A percentile compares a stretch with the other conserved stretches of the same genome.
Conservation (phyloP, 2,113 vertebrate genomes). For the Tylochromis polylepis region DNA sequence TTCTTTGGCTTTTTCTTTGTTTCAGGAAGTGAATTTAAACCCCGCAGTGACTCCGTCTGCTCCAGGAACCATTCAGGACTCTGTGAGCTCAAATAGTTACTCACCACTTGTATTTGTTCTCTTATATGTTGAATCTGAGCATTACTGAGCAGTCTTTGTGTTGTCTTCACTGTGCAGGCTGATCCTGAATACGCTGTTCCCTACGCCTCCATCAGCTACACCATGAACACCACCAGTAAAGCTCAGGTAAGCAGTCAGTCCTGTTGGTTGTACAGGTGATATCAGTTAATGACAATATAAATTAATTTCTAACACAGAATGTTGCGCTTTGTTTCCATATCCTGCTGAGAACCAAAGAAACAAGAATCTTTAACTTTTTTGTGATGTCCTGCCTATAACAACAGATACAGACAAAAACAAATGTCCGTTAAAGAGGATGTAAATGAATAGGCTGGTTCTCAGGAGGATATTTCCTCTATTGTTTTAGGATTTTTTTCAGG, state of each 20-base stretch:
- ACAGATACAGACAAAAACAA: too few species aligned
- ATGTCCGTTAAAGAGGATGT: too few species aligned
- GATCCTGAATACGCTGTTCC: background rate
- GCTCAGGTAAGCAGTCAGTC: accelerated
- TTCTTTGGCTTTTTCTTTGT: background rate
- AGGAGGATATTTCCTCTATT: background rate
- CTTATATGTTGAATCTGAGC: background rate
- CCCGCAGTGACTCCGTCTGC: background rate
- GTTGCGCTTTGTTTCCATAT: too few species aligned
- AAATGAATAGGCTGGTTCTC: background rate
- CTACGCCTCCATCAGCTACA: slow-evolving; percentile 20
- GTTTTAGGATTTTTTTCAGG: background rate
- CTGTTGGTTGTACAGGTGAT: background rate
- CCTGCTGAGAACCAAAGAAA: too few species aligned
- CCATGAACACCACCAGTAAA: background rate
- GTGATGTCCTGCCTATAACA: too few species aligned
- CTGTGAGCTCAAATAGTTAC: background rate
- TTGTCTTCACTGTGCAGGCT: background rate
- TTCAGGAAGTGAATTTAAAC: background rate
- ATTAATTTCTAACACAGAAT: too few species aligned
- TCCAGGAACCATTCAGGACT: background rate
- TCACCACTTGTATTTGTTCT: background rate
- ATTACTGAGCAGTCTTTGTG: background rate
- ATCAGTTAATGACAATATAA: background rate
- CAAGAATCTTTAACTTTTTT: too few species aligned